Evolutionary conservation across 2,888 invertebrate species (phyloP).

Genomic region (Rhagonycha fulva): DNA sequence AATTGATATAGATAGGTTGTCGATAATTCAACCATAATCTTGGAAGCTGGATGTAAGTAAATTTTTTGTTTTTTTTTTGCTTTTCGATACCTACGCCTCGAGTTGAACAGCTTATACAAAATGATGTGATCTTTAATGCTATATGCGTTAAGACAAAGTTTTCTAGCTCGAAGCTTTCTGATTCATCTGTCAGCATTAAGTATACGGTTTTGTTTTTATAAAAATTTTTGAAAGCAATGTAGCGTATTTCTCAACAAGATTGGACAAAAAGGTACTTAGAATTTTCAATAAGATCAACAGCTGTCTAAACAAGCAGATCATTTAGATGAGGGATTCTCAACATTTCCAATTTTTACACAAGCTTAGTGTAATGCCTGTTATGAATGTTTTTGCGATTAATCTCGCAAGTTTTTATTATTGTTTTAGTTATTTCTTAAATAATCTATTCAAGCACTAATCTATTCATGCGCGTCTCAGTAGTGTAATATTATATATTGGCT

Average conservation of each 20-base stretch:
- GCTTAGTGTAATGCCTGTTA: too few relatives aligned
- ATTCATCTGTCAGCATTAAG: conserved; percentile 20
- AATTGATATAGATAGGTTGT: conserved; percentile 14
- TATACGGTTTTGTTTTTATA: conserved; percentile 19
- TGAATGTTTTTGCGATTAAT: too few relatives aligned
- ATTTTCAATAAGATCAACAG: conserved; percentile 33
- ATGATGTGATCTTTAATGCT: conserved; percentile 8
- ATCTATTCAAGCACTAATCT: too few relatives aligned
- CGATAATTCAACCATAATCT: conserved; percentile 16
- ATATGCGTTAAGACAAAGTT: neutral
- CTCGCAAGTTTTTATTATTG: too few relatives aligned
- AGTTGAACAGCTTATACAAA: conserved; percentile 6
- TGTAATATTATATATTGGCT: too few relatives aligned
- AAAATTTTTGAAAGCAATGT: conserved; percentile 15
- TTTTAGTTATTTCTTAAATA: too few relatives aligned
- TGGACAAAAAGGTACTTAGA: conserved; percentile 16
- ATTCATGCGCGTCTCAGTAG: too few relatives aligned
- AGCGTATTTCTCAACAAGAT: conserved; percentile 20
- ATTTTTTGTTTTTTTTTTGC: conserved; percentile 5
- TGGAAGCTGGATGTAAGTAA: conserved; percentile 5
- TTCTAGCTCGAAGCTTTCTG: conserved; percentile 4
- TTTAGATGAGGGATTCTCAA: neutral
- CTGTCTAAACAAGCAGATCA: conserved; percentile 38
- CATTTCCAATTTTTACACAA: too few relatives aligned
- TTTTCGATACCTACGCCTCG: neutral